These are phyloP conservation scores for Athripsodes cinereus DNA, from an alignment of 2,888 invertebrate genomes.

Conservation along the genomic window DNA sequence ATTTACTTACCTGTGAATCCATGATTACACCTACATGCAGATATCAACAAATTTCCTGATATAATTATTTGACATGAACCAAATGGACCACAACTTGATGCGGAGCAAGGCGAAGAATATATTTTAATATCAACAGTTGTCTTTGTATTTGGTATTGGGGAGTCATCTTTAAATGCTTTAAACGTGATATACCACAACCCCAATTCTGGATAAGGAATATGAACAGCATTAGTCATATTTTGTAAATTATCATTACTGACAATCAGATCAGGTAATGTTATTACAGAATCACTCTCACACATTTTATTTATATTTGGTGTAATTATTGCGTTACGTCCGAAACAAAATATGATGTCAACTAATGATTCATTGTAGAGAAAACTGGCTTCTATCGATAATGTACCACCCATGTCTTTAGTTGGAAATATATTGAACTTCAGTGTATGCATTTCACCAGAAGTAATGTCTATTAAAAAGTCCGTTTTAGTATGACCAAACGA, in stretches of 20 bases:
- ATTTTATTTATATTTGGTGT: not conserved
- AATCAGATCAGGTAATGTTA: not conserved
- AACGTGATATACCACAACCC: constrained; percentile 7
- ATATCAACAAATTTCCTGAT: not conserved
- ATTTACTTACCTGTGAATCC: constrained; percentile 6
- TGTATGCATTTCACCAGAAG: not conserved
- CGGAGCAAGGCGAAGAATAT: not conserved
- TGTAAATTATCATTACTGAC: not conserved
- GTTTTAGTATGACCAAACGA: not conserved
- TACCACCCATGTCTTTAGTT: constrained; percentile 5
- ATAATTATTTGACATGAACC: constrained; percentile 3
- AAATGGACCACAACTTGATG: constrained; percentile 1
- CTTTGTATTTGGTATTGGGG: too few relatives aligned
- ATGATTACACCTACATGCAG: not conserved
- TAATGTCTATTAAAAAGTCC: not conserved
- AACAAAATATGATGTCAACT: not conserved
- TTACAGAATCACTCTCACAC: not conserved
- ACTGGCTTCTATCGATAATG: not conserved
- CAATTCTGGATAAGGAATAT: constrained; percentile 7
- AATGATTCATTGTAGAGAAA: not conserved
- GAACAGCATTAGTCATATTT: not conserved
- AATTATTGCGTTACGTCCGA: not conserved
- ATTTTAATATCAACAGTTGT: not conserved
- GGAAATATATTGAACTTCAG: constrained; percentile 1
- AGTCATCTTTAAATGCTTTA: not conserved